These are phyloP conservation scores for Balaeniceps rex DNA, from an alignment of 2,113 vertebrate genomes.

Conservation along the genomic window DNA sequence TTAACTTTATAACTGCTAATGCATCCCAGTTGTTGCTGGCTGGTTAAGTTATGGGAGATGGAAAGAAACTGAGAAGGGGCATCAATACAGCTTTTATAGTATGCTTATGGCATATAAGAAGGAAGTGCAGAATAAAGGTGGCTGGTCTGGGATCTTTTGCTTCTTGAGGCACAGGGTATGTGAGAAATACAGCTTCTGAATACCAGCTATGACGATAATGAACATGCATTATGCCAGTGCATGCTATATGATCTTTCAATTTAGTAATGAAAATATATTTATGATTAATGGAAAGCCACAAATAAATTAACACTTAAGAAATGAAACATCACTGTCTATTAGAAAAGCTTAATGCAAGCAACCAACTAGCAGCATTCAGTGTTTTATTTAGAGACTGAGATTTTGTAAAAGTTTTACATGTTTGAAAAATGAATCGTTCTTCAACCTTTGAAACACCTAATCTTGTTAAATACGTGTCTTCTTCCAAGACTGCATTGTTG, in stretches of 20 bases:
- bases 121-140: not conserved
- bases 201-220: not conserved
- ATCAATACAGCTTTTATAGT: not conserved
- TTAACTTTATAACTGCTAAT: not conserved
- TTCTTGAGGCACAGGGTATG: not conserved
- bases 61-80: not conserved
- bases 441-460: not conserved
- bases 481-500: not conserved
- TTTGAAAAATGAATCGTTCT: not conserved
- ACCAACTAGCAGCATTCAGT: not conserved
- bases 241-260: not conserved
- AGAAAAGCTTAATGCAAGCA: not conserved
- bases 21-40: not conserved
- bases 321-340: not conserved
- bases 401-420: not conserved
- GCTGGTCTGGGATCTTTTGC: not conserved
- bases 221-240: not conserved
- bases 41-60: not conserved
- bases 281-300: not conserved
- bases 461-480: not conserved
- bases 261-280: not conserved
- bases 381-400: not conserved
- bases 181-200: not conserved
- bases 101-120: not conserved
- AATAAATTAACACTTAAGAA: not conserved